Conservation (phyloP, 1,140 invertebrate species). For the Bombus impatiens region DNA sequence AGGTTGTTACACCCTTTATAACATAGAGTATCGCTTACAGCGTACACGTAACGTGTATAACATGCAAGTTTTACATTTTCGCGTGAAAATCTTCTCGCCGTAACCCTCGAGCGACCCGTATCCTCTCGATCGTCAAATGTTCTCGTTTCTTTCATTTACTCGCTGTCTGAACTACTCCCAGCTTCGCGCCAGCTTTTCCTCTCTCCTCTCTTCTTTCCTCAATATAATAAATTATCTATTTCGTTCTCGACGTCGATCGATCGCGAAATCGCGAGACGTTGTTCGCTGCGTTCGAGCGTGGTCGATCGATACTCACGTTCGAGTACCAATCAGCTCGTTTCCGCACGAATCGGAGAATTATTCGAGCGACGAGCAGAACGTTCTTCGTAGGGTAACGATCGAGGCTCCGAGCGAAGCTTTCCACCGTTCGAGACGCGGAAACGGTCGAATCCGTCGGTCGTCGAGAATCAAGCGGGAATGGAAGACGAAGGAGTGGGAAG, state of each 20-base stretch:
- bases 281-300: not conserved
- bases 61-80: constrained; percentile 24
- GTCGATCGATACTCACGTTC: constrained; percentile 28
- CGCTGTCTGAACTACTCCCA: not conserved
- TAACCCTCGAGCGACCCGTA: not conserved
- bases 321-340: constrained; percentile 64
- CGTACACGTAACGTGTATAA: not conserved
- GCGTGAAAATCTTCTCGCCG: not conserved
- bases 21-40: not conserved
- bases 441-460: constrained; percentile 40
- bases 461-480: constrained; percentile 33
- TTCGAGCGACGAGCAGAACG: constrained; percentile 54
- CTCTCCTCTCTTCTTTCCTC: not conserved
- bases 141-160: constrained; percentile 3
- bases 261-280: constrained; percentile 9
- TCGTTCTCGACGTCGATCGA: not conserved
- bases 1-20: not conserved
- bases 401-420: constrained; percentile 51
- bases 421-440: constrained; percentile 24
- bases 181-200: not conserved
- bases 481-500: not conserved
- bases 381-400: constrained; percentile 50
- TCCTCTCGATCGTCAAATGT: constrained; percentile 5
- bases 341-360: constrained; percentile 64
- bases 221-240: constrained; percentile 10